These are phyloP conservation scores for Campoplex capitator DNA, from an alignment of 2,888 invertebrate genomes.

Conservation along the genomic window DNA sequence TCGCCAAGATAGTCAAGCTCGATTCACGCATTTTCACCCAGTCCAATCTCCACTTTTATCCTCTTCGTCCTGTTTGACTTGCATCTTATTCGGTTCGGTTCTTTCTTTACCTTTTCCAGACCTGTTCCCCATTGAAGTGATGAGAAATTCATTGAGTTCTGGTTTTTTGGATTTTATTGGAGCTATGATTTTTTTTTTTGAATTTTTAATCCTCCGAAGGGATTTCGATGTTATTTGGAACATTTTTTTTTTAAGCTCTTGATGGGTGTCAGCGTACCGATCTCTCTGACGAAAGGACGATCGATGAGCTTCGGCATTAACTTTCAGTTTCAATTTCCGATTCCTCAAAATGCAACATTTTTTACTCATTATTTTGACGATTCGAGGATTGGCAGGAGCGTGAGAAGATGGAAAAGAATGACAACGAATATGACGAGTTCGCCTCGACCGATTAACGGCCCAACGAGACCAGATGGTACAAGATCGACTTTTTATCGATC, in stretches of 20 bases:
- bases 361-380: slow-evolving; percentile 85
- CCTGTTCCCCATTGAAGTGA: not conserved
- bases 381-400: slow-evolving; percentile 59
- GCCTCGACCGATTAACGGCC: slow-evolving; percentile 21
- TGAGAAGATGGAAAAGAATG: slow-evolving; percentile 48
- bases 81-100: slow-evolving; percentile 26
- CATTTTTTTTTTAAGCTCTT: slow-evolving; percentile 83
- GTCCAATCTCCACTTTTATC: slow-evolving; percentile 74
- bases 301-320: slow-evolving; percentile 87
- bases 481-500: slow-evolving; percentile 79
- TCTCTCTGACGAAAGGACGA: slow-evolving; percentile 86
- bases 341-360: slow-evolving; percentile 86
- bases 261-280: slow-evolving; percentile 87
- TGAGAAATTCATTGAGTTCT: slow-evolving; percentile 5
- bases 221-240: not conserved
- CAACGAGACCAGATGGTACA: slow-evolving; percentile 30
- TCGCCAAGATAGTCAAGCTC: slow-evolving; percentile 42
- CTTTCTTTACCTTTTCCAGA: not conserved
- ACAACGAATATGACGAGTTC: slow-evolving; percentile 20
- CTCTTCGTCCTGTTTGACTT: slow-evolving; percentile 61
- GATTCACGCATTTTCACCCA: slow-evolving; percentile 54
- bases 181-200: not conserved
- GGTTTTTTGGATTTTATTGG: not conserved
- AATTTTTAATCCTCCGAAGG: not conserved
- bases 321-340: slow-evolving; percentile 88